Conservation (phyloP, 1,140 invertebrate genomes). For the Phocides pigmalion region DNA sequence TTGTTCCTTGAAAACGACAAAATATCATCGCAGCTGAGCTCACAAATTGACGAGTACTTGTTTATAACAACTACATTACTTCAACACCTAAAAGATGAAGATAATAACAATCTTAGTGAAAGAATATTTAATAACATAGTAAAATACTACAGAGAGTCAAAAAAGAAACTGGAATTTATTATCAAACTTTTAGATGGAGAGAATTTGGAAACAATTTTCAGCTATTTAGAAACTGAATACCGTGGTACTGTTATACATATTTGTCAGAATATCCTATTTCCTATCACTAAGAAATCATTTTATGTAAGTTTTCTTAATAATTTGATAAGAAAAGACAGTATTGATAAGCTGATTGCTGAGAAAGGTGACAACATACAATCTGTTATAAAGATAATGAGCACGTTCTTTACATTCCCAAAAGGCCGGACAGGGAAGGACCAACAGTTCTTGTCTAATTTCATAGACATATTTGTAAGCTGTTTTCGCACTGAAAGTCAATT, state of each 20-base stretch:
- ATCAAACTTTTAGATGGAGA: slow-evolving; percentile 61
- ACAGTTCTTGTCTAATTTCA: slow-evolving; percentile 63
- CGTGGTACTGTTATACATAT: slow-evolving; percentile 50
- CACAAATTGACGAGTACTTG: slow-evolving; percentile 60
- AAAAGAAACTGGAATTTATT: slow-evolving; percentile 73
- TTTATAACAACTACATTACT: slow-evolving; percentile 57
- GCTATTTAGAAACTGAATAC: slow-evolving; percentile 55
- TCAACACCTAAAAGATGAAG: slow-evolving; percentile 50
- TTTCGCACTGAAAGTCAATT: slow-evolving; percentile 65
- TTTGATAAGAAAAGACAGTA: slow-evolving; percentile 67
- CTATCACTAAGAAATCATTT: slow-evolving; percentile 58
- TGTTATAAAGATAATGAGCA: slow-evolving; percentile 68
- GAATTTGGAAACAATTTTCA: slow-evolving; percentile 67
- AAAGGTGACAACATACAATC: slow-evolving; percentile 73
- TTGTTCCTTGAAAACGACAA: slow-evolving; percentile 66
- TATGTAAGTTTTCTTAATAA: slow-evolving; percentile 67
- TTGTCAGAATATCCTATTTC: slow-evolving; percentile 67
- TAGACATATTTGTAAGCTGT: slow-evolving; percentile 62
- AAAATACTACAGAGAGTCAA: slow-evolving; percentile 68
- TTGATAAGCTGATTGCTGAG: slow-evolving; percentile 61
- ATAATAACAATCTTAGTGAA: slow-evolving; percentile 39
- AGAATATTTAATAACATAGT: slow-evolving; percentile 57
- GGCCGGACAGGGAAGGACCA: slow-evolving; percentile 49
- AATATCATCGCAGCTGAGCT: slow-evolving; percentile 50
- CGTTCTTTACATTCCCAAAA: slow-evolving; percentile 65